phyloP scores from a whole-genome alignment of 2,797 vertebrate genomes.

The Lophotriccus pileatus region DNA sequence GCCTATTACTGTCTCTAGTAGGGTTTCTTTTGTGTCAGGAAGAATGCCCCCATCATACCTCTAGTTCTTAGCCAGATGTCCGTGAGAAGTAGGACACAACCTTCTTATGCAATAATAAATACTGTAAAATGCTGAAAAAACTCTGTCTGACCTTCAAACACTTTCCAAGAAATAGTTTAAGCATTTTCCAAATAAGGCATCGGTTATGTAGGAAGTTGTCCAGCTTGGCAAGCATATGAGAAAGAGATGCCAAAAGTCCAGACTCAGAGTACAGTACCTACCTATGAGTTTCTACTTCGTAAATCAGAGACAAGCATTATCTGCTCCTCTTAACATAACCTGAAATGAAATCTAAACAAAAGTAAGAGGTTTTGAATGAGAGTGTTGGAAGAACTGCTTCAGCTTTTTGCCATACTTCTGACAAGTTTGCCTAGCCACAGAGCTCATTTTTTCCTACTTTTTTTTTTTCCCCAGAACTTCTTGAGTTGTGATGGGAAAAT shows the following conservation, averaged over 20 bases:
- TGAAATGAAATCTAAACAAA: background rate
- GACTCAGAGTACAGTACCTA: background rate
- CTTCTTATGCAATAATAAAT: constrained; percentile 55
- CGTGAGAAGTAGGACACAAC: background rate
- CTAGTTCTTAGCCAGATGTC: background rate
- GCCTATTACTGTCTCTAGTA: background rate
- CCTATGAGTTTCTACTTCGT: background rate
- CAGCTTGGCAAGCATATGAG: constrained; percentile 57
- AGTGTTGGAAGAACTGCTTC: background rate
- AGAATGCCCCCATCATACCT: background rate
- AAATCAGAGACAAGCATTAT: constrained; percentile 45
- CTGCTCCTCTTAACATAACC: background rate
- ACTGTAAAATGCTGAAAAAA: constrained; percentile 59
- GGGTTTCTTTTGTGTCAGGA: background rate
- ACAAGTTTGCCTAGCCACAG: background rate
- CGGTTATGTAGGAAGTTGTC: constrained; percentile 59
- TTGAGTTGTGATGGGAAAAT: background rate
- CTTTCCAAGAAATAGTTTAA: constrained; percentile 75
- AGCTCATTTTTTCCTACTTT: fast-evolving
- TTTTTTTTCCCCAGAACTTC: background rate
- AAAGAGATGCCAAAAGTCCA: constrained; percentile 60
- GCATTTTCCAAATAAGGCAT: constrained; percentile 66
- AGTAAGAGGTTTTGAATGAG: background rate
- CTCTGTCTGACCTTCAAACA: constrained; percentile 40
- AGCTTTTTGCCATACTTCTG: background rate